These are phyloP conservation scores for Tragopan temminckii DNA, from an alignment of 2,797 vertebrate species.

Conservation along the genomic window DNA sequence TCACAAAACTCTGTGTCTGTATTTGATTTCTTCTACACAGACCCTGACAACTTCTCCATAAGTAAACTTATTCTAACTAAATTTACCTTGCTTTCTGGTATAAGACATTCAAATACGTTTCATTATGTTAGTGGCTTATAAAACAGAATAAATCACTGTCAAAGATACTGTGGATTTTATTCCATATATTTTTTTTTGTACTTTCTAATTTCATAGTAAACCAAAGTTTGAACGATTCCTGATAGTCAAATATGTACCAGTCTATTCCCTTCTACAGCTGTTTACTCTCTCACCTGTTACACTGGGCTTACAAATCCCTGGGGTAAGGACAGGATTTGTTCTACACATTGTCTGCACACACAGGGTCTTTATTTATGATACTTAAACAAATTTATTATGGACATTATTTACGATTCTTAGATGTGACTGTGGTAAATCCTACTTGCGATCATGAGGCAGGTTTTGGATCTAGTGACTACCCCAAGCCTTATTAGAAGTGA, in stretches of 20 bases:
- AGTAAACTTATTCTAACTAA: neutral
- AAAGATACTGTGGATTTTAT: neutral
- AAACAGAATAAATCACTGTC: neutral
- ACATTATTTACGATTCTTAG: neutral
- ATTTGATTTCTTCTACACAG: neutral
- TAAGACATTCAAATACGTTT: neutral
- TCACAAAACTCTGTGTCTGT: neutral
- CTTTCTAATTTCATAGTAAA: neutral
- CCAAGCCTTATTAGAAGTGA: slow-evolving; percentile 14
- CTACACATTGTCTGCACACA: neutral
- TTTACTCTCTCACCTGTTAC: neutral
- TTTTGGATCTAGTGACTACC: neutral
- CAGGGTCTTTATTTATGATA: neutral
- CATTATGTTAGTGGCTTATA: neutral
- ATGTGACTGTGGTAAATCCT: neutral
- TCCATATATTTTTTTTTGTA: neutral
- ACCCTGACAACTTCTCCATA: neutral
- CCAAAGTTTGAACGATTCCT: neutral
- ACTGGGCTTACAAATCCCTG: neutral
- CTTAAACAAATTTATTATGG: neutral
- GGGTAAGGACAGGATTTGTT: neutral
- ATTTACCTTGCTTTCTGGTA: neutral
- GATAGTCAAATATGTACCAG: neutral
- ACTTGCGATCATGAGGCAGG: neutral
- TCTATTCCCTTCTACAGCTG: neutral